A percentile compares a stretch with the other conserved stretches of the same genome.
Conservation (phyloP, 2,797 vertebrate species). For the Pteropus rufus region DNA sequence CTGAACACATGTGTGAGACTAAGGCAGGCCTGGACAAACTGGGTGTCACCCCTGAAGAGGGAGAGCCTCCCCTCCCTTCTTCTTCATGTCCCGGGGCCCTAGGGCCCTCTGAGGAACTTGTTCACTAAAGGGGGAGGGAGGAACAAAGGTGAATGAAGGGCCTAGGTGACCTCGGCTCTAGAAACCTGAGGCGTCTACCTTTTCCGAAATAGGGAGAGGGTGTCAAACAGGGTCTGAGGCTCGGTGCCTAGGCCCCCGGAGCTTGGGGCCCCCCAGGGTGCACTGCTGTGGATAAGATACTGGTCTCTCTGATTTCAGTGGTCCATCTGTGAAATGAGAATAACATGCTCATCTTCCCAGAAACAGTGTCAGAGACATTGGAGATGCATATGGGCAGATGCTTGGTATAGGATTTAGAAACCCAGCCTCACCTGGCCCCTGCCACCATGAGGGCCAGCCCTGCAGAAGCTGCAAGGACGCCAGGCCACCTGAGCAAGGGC, state of each 20-base stretch:
- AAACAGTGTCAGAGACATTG: background rate
- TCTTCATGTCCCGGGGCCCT: background rate
- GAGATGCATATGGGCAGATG: background rate
- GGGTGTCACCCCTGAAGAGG: background rate
- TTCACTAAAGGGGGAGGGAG: background rate
- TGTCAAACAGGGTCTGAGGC: too few species aligned
- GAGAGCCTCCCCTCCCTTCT: background rate
- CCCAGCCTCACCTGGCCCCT: background rate
- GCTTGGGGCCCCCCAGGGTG: too few species aligned
- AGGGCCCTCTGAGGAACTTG: background rate
- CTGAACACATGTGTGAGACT: accelerated
- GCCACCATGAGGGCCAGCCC: background rate
- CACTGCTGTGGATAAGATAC: background rate
- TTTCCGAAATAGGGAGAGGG: background rate
- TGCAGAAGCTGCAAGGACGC: background rate
- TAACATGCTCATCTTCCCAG: background rate
- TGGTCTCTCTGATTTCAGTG: background rate
- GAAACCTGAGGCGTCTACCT: background rate
- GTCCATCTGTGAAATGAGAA: background rate
- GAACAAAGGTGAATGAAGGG: background rate
- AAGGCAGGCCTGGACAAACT: background rate
- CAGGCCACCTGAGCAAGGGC: conserved; percentile 36
- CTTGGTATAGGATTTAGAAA: background rate
- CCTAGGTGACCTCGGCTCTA: background rate
- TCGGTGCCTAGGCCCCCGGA: accelerated